These are phyloP conservation scores for Lissonota sp. DNA, from an alignment of 2,888 invertebrate genomes.

Conservation along the genomic window DNA sequence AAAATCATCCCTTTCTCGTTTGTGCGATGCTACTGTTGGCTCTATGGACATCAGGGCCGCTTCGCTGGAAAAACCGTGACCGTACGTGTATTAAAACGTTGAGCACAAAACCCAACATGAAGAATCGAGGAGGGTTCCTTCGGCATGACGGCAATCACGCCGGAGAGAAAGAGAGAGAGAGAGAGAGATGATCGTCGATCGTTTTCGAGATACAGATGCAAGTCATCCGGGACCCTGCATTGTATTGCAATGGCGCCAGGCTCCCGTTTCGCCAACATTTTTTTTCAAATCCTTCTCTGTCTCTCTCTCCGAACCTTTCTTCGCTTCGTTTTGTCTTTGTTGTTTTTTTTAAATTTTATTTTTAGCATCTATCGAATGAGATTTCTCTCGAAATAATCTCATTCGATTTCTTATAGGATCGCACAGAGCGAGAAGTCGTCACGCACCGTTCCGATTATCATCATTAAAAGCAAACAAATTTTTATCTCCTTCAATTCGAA, in stretches of 20 bases:
- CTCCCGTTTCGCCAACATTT: constrained; percentile 76
- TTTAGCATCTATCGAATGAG: constrained; percentile 16
- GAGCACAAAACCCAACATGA: constrained; percentile 17
- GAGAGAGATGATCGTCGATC: constrained; percentile 59
- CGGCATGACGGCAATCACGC: no score
- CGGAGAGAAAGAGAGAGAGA: constrained; percentile 25
- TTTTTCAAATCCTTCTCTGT: constrained; percentile 47
- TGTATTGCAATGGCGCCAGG: constrained; percentile 82
- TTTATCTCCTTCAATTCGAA: neutral
- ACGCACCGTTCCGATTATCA: constrained; percentile 37
- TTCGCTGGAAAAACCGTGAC: constrained; percentile 43
- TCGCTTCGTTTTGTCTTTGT: constrained; percentile 26
- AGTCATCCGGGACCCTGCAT: constrained; percentile 79
- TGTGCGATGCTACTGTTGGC: constrained; percentile 36
- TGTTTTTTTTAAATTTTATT: neutral
- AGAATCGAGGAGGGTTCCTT: constrained; percentile 1
- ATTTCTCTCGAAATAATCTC: constrained; percentile 22
- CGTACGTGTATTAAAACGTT: constrained; percentile 18
- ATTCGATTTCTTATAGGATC: constrained; percentile 46
- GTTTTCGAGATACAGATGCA: constrained; percentile 75
- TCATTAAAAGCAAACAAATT: constrained; percentile 36
- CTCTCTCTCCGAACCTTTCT: constrained; percentile 65
- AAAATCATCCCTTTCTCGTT: constrained; percentile 31
- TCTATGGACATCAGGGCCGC: constrained; percentile 42
- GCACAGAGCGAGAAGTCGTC: constrained; percentile 28